These are phyloP conservation scores for Drosophila ficusphila DNA, from an alignment of 1,140 invertebrate genomes.

Conservation along the genomic window DNA sequence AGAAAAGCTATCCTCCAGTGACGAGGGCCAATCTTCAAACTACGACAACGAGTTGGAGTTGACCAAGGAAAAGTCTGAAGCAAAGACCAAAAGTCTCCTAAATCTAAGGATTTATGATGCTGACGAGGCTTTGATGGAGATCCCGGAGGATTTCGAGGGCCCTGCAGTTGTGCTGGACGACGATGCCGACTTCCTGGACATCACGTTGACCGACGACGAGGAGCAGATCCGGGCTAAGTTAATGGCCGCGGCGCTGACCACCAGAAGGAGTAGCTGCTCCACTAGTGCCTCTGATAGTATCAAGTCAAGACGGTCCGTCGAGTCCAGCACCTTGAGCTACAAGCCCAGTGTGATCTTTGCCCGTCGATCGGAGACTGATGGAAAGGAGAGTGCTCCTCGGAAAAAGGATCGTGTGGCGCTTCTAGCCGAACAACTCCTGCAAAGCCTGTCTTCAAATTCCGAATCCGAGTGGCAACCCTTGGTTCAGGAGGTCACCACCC, in stretches of 20 bases:
- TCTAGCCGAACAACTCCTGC: conserved; percentile 43
- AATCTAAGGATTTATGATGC: conserved; percentile 28
- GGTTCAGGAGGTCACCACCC: background rate
- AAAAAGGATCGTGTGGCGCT: conserved; percentile 33
- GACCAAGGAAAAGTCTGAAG: background rate
- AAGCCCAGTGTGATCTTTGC: conserved; percentile 46
- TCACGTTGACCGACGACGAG: conserved; percentile 37
- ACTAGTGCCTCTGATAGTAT: conserved; percentile 9
- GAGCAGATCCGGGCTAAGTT: conserved; percentile 38
- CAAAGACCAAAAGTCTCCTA: background rate
- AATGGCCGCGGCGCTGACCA: conserved; percentile 30
- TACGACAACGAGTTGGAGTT: background rate
- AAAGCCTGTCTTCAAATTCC: background rate
- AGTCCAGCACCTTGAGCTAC: conserved; percentile 21
- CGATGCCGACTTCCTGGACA: conserved; percentile 35
- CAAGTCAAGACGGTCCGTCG: conserved; percentile 1
- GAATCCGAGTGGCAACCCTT: background rate
- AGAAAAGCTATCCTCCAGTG: too few relatives aligned
- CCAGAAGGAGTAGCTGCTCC: conserved; percentile 3
- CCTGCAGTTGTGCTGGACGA: conserved; percentile 28
- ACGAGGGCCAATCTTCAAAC: too few relatives aligned
- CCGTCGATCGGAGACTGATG: conserved; percentile 35
- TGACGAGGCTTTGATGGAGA: conserved; percentile 24
- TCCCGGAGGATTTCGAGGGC: conserved; percentile 10
- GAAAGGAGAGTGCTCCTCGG: background rate